Percentiles rank a stretch among this genome's conserved stretches.
Evolutionary conservation across 2,797 vertebrate species (phyloP).

Genomic region (Smutsia temminckii): DNA sequence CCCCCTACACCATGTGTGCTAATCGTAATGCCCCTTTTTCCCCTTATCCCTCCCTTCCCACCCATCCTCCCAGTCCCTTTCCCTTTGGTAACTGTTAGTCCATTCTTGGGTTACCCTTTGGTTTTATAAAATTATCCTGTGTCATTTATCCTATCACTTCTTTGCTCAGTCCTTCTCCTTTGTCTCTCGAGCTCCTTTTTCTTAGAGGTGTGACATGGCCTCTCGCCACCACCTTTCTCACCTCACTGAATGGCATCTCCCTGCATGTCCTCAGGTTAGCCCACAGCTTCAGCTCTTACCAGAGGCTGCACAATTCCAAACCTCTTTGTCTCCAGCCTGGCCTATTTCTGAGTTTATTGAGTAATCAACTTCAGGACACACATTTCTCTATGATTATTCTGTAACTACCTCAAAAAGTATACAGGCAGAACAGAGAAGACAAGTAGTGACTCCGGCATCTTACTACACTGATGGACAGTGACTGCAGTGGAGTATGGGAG

Average conservation of each 20-base stretch:
- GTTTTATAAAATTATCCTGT: neutral
- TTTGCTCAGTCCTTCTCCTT: neutral
- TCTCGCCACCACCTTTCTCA: neutral
- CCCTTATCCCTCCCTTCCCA: too few species aligned
- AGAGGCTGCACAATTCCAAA: neutral
- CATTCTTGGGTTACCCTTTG: too few species aligned
- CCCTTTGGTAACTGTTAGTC: too few species aligned
- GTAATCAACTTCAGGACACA: neutral
- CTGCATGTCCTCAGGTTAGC: neutral
- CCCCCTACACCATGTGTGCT: too few species aligned
- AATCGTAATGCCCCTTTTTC: too few species aligned
- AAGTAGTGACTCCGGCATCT: too few species aligned
- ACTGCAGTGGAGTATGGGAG: too few species aligned
- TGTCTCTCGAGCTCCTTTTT: neutral
- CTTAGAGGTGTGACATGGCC: neutral
- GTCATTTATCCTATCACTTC: neutral
- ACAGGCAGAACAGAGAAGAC: too few species aligned
- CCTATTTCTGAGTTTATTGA: neutral
- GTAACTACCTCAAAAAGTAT: neutral
- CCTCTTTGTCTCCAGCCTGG: neutral
- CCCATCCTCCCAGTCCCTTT: too few species aligned
- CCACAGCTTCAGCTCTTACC: neutral
- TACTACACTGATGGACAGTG: too few species aligned
- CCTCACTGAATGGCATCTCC: neutral
- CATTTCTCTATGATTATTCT: neutral